These are phyloP conservation scores for Osmoderma eremita DNA, from an alignment of 2,888 invertebrate genomes.

Conservation along the genomic window DNA sequence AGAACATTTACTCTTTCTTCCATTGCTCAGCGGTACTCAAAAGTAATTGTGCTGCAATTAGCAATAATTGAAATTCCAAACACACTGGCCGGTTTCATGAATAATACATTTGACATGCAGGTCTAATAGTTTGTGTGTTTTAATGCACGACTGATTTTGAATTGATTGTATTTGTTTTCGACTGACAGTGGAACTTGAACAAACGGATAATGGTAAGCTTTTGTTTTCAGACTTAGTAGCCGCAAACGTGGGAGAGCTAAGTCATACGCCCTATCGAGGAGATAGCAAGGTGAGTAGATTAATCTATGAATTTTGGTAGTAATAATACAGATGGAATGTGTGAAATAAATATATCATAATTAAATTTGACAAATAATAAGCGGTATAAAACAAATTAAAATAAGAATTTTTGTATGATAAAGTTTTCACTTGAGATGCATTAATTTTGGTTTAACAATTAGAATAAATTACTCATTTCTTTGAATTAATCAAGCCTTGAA, in stretches of 20 bases:
- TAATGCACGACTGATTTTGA: conserved; percentile 35
- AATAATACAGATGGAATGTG: too few species aligned
- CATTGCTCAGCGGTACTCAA: conserved; percentile 37
- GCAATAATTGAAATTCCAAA: conserved; percentile 48
- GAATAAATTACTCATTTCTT: too few species aligned
- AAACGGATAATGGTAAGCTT: conserved; percentile 16
- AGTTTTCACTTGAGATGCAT: too few species aligned
- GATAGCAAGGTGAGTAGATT: conserved; percentile 15
- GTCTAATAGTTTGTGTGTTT: conserved; percentile 38
- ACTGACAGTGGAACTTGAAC: conserved; percentile 16
- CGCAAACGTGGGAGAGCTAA: conserved; percentile 21
- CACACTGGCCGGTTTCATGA: conserved; percentile 47
- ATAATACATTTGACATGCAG: conserved; percentile 46
- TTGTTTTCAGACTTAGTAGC: conserved; percentile 31
- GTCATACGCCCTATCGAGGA: conserved; percentile 7
- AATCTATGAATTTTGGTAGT: too few species aligned
- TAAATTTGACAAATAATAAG: too few species aligned
- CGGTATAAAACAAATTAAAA: too few species aligned
- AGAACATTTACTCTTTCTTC: conserved; percentile 27
- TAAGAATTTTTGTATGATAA: too few species aligned
- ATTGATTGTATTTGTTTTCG: conserved; percentile 33
- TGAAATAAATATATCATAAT: too few species aligned
- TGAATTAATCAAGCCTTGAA: too few species aligned
- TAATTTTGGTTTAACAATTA: too few species aligned
- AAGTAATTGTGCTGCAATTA: conserved; percentile 49